Base-by-base conservation (phyloP, 2,113 vertebrate species). In the Amblyopsis rosae region DNA sequence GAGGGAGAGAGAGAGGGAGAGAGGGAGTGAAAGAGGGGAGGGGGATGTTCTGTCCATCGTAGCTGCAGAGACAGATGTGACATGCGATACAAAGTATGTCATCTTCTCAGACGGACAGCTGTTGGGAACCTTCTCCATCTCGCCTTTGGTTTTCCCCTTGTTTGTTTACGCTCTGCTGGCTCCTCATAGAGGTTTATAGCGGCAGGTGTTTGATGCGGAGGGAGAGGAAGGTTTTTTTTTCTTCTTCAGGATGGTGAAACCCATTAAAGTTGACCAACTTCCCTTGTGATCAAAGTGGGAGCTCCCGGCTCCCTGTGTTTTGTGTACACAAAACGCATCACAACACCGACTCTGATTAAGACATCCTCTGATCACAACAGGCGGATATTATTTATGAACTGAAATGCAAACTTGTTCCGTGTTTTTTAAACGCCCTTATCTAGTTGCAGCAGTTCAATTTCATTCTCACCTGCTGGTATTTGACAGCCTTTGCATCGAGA, bases 61-160 rank as follows among this genome's bases (percentile, higher is more conserved):
- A 86, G 85, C 87, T 90, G 86, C 92, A 91, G 89, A 91, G 86
- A 88, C 85, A 92, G 89, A 92, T 92, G 92, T 92, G 91, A 91
- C 90, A 83, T 86, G 75, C 83, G 89, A 69, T 92, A 93, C 91
- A 93, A 92, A 92, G 91, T 83, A 90, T 91, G 89, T 89, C 93
- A 91, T 92, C 90, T 81, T 74, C 26, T 85, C 86, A 88, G 91
- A 91, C 87, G 90, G 91, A 93, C 92, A 93, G 87, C 88, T 93
- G 91, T 93, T 92, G 91, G 89, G 78, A 83, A 87, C 88, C 79
- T 80, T 85, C 69, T 68, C 79, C 11, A 71, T 58, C 69, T 63
- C 62, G 75, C 67, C 69, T 74, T 66, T 76, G 66, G 59, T 76
- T 82, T 74, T 47, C 81, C 80, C 69, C 81, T 89, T 91, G 84